Base-by-base conservation (phyloP, 2,888 invertebrate genomes). In the Apocheima hispidaria region DNA sequence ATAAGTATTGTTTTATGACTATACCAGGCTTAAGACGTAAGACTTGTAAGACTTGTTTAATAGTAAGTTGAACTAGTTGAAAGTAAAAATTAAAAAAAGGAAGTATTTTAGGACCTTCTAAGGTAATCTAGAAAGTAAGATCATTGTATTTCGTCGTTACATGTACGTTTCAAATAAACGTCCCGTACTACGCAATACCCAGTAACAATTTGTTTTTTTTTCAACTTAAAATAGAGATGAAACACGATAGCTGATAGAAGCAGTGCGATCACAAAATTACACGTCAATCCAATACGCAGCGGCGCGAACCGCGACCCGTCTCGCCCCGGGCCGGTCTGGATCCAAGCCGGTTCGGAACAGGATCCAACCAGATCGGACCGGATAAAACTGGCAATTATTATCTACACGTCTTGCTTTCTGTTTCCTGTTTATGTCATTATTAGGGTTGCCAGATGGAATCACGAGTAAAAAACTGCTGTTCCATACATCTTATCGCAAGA, bases 201-300 rank as follows among this genome's bases (percentile, higher is more conserved):
- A 53, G 23, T 60, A 68, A 66, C 61, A 57, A 71, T 41, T 67
- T 63, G 69, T 68, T 73, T 71, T 58, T 57, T 36, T 54, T 52
- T n/a, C 28, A 21, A 35, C 41, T 50, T 51, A 57, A 54, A 51
- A 64, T 60, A 60, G 44, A 44, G 54, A 48, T 61, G 57, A 58
- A 30, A 52, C 43, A 28, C 35, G 59, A 59, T 46, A 23, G 46
- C 51, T 51, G 58, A 41, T 68, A 78, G 77, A 78, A 59, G 78
- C 78, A 79, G 77, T 73, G 70, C 74, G 83, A 83, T 83, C 83
- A 75, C 85, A 77, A 85, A 86, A 88, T 90, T 89, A 85, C 82
- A 87, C 80, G 90, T 89, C 90, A 90, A 86, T 90, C 90, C 77
- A 74, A 86, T 87, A 80, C 76, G 77, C 87, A 83, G 79, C 77